Evolutionary conservation across 2,888 invertebrate genomes (phyloP).

Genomic region (Metallyticus violacea): DNA sequence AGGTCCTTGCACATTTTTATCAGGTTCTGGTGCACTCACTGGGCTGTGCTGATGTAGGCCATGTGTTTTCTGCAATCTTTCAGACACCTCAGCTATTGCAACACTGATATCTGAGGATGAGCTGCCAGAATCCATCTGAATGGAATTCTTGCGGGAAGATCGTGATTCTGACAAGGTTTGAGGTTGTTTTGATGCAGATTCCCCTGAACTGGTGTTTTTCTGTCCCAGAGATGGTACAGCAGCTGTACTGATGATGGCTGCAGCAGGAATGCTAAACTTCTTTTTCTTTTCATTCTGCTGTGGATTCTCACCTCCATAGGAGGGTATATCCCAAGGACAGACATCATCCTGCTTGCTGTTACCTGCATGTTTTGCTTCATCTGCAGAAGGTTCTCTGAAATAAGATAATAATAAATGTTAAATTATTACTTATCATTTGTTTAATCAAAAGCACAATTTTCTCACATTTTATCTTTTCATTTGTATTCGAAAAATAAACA

Average conservation of each 20-base stretch:
- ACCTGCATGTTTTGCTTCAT: slow-evolving; percentile 27
- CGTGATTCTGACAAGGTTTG: not conserved
- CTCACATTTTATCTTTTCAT: too few relatives aligned
- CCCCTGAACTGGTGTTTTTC: not conserved
- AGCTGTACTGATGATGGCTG: not conserved
- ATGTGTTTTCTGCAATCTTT: slow-evolving; percentile 60
- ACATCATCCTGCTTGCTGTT: slow-evolving; percentile 42
- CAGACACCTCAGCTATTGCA: slow-evolving; percentile 53
- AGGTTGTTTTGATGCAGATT: not conserved
- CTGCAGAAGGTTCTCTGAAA: slow-evolving; percentile 32
- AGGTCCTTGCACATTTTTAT: slow-evolving; percentile 47
- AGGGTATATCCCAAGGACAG: slow-evolving; percentile 38
- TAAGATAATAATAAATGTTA: not conserved
- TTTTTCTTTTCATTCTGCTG: slow-evolving; percentile 9
- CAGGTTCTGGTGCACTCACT: slow-evolving; percentile 37
- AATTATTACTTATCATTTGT: not conserved
- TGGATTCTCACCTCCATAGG: slow-evolving; percentile 25
- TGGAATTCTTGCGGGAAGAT: slow-evolving; percentile 60
- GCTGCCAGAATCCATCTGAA: slow-evolving; percentile 65
- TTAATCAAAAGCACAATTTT: too few relatives aligned
- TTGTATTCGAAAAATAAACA: too few relatives aligned
- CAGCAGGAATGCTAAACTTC: slow-evolving; percentile 1
- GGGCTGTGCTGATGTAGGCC: slow-evolving; percentile 53
- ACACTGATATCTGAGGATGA: slow-evolving; percentile 74
- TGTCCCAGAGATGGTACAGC: slow-evolving; percentile 10